phyloP scores from a whole-genome alignment of 2,797 vertebrate species.

The Triplophysa bombifrons region DNA sequence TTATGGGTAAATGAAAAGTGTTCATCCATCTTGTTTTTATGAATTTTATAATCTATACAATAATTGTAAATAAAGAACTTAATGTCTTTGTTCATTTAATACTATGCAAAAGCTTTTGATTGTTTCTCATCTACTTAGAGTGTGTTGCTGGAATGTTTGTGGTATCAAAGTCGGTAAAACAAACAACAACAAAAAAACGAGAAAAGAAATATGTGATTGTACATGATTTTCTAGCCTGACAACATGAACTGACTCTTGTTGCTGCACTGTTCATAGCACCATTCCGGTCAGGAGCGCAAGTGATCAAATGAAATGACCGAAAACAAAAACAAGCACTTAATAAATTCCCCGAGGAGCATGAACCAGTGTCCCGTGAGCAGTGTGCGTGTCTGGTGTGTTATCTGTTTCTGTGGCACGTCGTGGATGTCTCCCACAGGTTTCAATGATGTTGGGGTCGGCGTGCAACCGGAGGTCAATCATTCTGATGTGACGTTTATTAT shows the following conservation, averaged over 20 bases:
- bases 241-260: conserved; percentile 85
- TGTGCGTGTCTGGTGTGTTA: conserved; percentile 70
- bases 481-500: not conserved
- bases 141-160: conserved; percentile 94
- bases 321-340: conserved; percentile 74
- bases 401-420: not conserved
- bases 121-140: conserved; percentile 86
- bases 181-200: conserved; percentile 50
- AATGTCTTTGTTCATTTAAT: conserved; percentile 99
- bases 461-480: not conserved
- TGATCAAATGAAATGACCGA: conserved; percentile 71
- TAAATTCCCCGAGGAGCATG: conserved; percentile 95
- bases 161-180: conserved; percentile 68
- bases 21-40: conserved; percentile 99
- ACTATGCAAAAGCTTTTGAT: conserved; percentile 99
- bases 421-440: not conserved
- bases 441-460: not conserved
- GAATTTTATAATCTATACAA: conserved; percentile 99
- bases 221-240: conserved; percentile 88
- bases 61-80: conserved; percentile 99
- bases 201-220: conserved; percentile 85
- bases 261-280: conserved; percentile 86
- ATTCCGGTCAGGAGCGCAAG: conserved; percentile 85
- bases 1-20: conserved; percentile 95
- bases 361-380: conserved; percentile 78